Evolutionary conservation across 2,888 invertebrate genomes (phyloP), one percentile per base, ranked within the genome.

Genomic region (Sicus ferrugineus): DNA sequence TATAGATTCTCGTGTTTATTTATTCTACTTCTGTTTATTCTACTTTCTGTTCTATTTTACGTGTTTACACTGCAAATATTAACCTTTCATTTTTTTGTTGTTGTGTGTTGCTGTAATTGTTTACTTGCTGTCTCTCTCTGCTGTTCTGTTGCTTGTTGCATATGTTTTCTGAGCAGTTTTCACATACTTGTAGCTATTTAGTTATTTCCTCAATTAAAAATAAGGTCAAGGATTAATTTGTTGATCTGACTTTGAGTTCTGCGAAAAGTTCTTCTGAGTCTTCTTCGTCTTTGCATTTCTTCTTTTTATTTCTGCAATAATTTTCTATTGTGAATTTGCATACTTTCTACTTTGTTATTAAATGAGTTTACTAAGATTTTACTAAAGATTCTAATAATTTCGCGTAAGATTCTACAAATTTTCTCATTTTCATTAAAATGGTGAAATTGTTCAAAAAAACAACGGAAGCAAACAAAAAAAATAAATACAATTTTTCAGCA

Each of bases 201-300:
- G 64, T 54, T 71, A 70, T 76, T 72, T 73, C 48, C 71, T 79
- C 76, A 79, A 80, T 81, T 79, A 77, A 76, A 66, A 74, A 73
- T 72, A 73, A 74, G 81, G 80, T 80, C 80, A 80, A 74, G 79
- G 79, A 79, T 80, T 80, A 80, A 80, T 78, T 80, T 74, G 75
- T 72, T 73, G 63, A 71, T 66, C 67, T 67, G 63, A 58, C 50
- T 21, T 50, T 63, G 71, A 64, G 66, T 69, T 66, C 58, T n/a
- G n/a, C n/a, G n/a, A n/a, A n/a, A n/a, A n/a, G n/a, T n/a, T n/a
- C n/a, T n/a, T 61, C 42, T 69, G 59, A 42, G 19, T 52, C 48
- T 48, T 42, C 21, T 69, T 52, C 21, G 19, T 67, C n/a, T 58
- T 58, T 21, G 19, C 7, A 50, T 21, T 50, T 34, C 5, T 50